Base-by-base conservation (phyloP, 2,888 invertebrate species). In the Drosophila quinaria region DNA sequence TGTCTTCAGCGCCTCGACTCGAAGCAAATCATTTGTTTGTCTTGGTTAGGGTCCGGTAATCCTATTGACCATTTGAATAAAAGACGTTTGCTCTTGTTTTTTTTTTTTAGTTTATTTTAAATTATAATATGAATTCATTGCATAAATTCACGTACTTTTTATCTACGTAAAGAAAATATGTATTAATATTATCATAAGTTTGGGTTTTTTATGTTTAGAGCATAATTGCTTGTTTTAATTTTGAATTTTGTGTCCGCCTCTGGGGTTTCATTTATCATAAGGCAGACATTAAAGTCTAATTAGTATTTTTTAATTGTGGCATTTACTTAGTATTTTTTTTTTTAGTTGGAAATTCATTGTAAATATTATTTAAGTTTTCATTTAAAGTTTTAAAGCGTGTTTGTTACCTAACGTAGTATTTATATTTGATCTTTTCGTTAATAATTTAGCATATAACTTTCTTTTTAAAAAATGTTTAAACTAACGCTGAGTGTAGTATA, bases 241-340 rank as follows among this genome's bases (percentile, higher is more conserved):
- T 72, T 66, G 41, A 51, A 59, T 74, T 71, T 67, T 50, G 51
- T 54, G 42, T 69, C 56, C 71, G 11, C 49, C 60, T 56, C 17
- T n/a, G 22, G 60, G 13, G 47, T 22, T 29, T 37, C 56, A 42
- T 60, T 68, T 50, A 37, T 74, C 60, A 47, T 89, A 86, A 86
- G 89, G 86, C 89, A 81, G 80, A 86, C 81, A 78, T 78, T 87
- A 85, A 78, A 87, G 89, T 87, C 80, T 71, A 76, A 89, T 54
- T 69, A 70, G 70, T 82, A 44, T 35, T 25, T 25, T 4, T 75
- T 46, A 9, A 54, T 55, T 37, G 25, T 62, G 41, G 49, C 52
- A 35, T 42, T 63, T 56, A 44, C 17, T 70, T 33, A 46, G 3
- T 10, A 25, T 54, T 71, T 62, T 13, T 15, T 33, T 25, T 39